Evolutionary conservation across 2,888 invertebrate species (phyloP).

Genomic region (Ferdinandea cuprea): DNA sequence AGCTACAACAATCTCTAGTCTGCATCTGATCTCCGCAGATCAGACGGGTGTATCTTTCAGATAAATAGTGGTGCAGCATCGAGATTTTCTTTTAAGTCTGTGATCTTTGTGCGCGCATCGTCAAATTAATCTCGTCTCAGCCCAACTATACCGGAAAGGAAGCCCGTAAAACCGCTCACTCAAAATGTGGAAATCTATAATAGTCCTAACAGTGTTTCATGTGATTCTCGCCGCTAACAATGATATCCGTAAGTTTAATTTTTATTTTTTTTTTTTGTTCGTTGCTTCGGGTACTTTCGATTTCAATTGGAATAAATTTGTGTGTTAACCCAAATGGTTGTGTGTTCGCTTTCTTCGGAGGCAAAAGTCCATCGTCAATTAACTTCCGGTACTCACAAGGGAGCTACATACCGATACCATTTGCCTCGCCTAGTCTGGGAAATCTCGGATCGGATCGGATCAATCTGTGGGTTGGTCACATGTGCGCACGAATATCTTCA

Average conservation of each 20-base stretch:
- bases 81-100: slow-evolving; percentile 76
- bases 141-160: slow-evolving; percentile 50
- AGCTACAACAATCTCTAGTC: slow-evolving; percentile 32
- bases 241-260: slow-evolving; percentile 77
- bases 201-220: slow-evolving; percentile 76
- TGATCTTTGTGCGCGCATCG: slow-evolving; percentile 72
- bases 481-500: background rate
- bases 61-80: slow-evolving; percentile 72
- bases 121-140: slow-evolving; percentile 73
- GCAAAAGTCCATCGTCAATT: slow-evolving; percentile 29
- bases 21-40: slow-evolving; percentile 22
- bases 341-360: slow-evolving; percentile 24
- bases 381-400: slow-evolving; percentile 52
- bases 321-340: slow-evolving; percentile 4
- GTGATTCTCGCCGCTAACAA: slow-evolving; percentile 76
- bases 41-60: slow-evolving; percentile 64
- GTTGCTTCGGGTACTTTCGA: slow-evolving; percentile 40
- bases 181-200: slow-evolving; percentile 77
- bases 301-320: slow-evolving; percentile 62
- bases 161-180: slow-evolving; percentile 36
- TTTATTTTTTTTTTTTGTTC: slow-evolving; percentile 1
- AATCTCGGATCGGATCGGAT: slow-evolving; percentile 22
- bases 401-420: slow-evolving; percentile 11
- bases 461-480: background rate
- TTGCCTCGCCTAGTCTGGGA: slow-evolving; percentile 24